Percentiles rank a stretch among this genome's conserved stretches.
Evolutionary conservation across 2,113 vertebrate species (phyloP).

Genomic region (Origma solitaria): DNA sequence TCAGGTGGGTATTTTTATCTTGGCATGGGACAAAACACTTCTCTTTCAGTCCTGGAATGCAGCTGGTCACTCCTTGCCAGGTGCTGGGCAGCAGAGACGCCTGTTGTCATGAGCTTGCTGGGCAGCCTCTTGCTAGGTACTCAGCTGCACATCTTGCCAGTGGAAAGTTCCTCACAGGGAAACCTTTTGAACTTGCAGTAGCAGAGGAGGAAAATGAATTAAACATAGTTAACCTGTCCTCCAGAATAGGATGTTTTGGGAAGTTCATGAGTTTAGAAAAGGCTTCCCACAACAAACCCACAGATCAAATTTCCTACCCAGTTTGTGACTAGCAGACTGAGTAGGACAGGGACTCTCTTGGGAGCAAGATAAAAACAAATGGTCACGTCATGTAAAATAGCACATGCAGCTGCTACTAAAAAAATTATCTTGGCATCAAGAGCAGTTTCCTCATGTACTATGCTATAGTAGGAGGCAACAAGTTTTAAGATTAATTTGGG

Average conservation of each 20-base stretch:
- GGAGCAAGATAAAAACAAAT: conserved; percentile 48
- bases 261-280: conserved; percentile 20
- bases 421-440: conserved; percentile 10
- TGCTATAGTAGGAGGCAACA: neutral
- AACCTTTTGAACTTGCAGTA: neutral
- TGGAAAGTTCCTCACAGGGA: conserved; percentile 11
- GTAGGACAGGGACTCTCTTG: neutral
- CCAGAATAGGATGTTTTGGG: conserved; percentile 26
- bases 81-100: neutral
- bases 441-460: conserved; percentile 18
- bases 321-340: neutral
- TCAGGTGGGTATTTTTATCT: neutral
- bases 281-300: conserved; percentile 14
- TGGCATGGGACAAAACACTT: neutral
- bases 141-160: neutral
- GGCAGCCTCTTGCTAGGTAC: neutral
- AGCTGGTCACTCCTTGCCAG: neutral
- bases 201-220: conserved; percentile 1
- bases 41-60: neutral
- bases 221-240: neutral
- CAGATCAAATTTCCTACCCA: conserved; percentile 1
- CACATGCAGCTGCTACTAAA: conserved; percentile 17
- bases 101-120: neutral
- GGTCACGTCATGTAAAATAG: conserved; percentile 1
- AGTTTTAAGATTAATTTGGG: neutral